Evolutionary conservation across 1,140 invertebrate species (phyloP).

Genomic region (Prorops nasuta): DNA sequence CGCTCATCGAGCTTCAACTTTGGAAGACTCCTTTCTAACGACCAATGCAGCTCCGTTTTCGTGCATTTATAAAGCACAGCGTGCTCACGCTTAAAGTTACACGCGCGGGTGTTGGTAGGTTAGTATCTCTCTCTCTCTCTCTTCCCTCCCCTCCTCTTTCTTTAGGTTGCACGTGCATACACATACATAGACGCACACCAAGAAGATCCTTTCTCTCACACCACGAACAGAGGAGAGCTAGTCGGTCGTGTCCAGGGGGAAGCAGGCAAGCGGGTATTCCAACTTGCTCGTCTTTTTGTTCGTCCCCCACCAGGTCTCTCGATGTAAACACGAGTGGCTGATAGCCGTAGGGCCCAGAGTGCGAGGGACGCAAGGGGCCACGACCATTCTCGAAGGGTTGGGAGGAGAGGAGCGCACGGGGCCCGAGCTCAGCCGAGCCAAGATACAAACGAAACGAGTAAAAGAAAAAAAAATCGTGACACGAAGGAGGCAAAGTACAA

Average conservation of each 20-base stretch:
- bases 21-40: no score
- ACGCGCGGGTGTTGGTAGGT: no score
- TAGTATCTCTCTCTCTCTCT: conserved; percentile 1
- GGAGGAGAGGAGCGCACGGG: conserved; percentile 8
- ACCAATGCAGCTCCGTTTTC: no score
- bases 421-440: conserved; percentile 33
- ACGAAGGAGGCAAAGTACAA: conserved; percentile 43
- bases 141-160: background rate
- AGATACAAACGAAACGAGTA: conserved; percentile 41
- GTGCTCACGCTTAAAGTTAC: no score
- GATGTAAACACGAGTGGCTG: conserved; percentile 51
- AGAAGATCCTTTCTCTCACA: no score
- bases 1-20: conserved; percentile 25
- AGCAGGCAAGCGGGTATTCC: conserved; percentile 15
- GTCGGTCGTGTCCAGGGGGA: no score
- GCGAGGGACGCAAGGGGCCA: conserved; percentile 11
- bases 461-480: conserved; percentile 36
- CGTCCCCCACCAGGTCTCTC: conserved; percentile 22
- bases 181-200: no score
- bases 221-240: background rate
- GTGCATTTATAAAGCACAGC: no score
- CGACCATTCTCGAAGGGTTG: conserved; percentile 9
- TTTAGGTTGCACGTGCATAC: no score
- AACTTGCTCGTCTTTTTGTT: conserved; percentile 32
- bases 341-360: conserved; percentile 39